phyloP scores from a whole-genome alignment of 1,140 invertebrate genomes.

The Atopsyche davidsoni region DNA sequence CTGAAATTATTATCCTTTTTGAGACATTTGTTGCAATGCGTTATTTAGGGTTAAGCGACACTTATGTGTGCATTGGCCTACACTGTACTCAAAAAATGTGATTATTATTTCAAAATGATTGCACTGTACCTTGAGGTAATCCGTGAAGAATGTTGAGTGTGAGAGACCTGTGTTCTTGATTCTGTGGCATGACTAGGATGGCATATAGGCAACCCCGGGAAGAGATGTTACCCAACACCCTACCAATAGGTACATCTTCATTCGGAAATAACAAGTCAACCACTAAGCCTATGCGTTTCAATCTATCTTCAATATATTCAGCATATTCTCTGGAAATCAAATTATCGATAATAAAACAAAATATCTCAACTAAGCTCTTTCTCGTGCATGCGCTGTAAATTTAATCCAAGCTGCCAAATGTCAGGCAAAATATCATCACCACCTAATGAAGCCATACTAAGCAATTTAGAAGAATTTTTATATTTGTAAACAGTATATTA shows the following conservation, averaged over 20 bases:
- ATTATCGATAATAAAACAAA: conserved; percentile 9
- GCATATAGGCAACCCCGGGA: conserved; percentile 81
- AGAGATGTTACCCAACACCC: conserved; percentile 81
- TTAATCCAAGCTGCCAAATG: too few relatives aligned
- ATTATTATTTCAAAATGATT: conserved; percentile 22
- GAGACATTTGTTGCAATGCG: too few relatives aligned
- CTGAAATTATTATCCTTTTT: too few relatives aligned
- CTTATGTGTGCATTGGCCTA: too few relatives aligned
- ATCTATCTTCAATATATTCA: conserved; percentile 76
- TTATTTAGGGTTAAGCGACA: too few relatives aligned
- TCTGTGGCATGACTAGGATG: conserved; percentile 76
- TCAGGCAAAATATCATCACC: too few relatives aligned
- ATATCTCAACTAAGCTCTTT: too few relatives aligned
- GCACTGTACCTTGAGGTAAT: conserved; percentile 83
- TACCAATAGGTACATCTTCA: conserved; percentile 72
- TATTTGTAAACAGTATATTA: too few relatives aligned
- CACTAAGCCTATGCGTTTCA: conserved; percentile 72
- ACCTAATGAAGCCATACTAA: too few relatives aligned
- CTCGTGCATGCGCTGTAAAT: too few relatives aligned
- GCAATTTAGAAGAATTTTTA: too few relatives aligned
- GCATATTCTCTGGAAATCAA: conserved; percentile 69
- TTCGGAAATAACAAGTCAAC: conserved; percentile 87
- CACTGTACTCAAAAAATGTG: conserved; percentile 5
- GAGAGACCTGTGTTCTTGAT: conserved; percentile 77
- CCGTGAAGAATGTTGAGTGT: conserved; percentile 90